A percentile compares a stretch with the other conserved stretches of the same genome.
phyloP scores from a whole-genome alignment of 2,797 vertebrate species.

The Psittacula derbiana region DNA sequence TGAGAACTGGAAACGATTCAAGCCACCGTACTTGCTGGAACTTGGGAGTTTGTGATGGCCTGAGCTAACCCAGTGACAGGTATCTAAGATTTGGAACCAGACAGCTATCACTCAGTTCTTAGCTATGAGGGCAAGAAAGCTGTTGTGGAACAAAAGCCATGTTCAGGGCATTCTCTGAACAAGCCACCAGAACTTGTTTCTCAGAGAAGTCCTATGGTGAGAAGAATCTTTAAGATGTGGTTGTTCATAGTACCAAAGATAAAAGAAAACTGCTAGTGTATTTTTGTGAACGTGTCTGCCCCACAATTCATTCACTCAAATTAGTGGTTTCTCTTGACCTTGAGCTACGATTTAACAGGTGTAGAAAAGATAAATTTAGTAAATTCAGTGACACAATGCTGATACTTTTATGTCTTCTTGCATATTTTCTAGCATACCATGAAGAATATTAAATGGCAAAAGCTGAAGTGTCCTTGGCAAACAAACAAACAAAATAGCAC shows the following conservation, averaged over 20 bases:
- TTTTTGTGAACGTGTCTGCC: background rate
- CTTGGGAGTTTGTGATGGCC: background rate
- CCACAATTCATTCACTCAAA: background rate
- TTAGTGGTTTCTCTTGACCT: background rate
- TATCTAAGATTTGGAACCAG: background rate
- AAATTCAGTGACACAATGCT: background rate
- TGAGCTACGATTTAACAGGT: background rate
- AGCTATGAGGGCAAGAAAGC: background rate
- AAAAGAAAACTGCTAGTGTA: background rate
- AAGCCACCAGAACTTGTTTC: background rate
- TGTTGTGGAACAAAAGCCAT: background rate
- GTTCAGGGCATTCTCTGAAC: background rate
- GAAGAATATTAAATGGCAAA: conserved; percentile 5
- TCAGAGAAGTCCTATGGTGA: background rate
- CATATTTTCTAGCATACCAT: background rate
- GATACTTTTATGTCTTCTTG: background rate
- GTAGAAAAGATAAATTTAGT: conserved; percentile 12
- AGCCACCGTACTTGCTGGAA: background rate
- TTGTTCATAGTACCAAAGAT: background rate
- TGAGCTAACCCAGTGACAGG: background rate
- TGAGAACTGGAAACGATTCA: conserved; percentile 17
- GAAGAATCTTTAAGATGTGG: background rate
- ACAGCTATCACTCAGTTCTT: background rate
- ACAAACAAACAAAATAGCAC: conserved; percentile 16
- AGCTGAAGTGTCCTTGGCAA: conserved; percentile 29